Conservation (phyloP, 2,888 invertebrate genomes). For the Cheilosia variabilis region DNA sequence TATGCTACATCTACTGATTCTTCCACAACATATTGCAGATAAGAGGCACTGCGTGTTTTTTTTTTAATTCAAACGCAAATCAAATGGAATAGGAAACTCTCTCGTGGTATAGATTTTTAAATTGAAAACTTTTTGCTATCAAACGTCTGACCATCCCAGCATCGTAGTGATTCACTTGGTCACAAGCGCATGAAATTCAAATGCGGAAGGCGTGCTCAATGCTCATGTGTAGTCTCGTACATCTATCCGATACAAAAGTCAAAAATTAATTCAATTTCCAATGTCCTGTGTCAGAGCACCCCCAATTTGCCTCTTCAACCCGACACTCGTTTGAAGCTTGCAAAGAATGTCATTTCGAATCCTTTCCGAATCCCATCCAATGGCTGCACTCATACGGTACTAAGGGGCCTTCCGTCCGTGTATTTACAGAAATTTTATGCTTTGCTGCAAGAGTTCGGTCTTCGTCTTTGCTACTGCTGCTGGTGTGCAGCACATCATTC, state of each 20-base stretch:
- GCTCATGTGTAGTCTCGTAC: slow-evolving; percentile 1
- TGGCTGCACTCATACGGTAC: slow-evolving; percentile 27
- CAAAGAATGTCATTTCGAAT: slow-evolving; percentile 24
- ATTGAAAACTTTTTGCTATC: background rate
- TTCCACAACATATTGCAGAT: no score
- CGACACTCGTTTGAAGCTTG: slow-evolving; percentile 12
- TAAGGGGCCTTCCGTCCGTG: slow-evolving; percentile 9
- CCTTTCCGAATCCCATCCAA: slow-evolving; percentile 43
- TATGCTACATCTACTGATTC: no score
- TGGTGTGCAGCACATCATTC: slow-evolving; percentile 35
- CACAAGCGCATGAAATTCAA: slow-evolving; percentile 12
- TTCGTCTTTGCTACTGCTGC: slow-evolving; percentile 50
- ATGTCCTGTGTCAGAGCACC: slow-evolving; percentile 6
- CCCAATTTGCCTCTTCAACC: slow-evolving; percentile 8
- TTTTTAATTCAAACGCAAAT: background rate
- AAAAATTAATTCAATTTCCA: slow-evolving; percentile 51
- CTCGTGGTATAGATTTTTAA: no score
- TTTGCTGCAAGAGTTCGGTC: slow-evolving; percentile 53
- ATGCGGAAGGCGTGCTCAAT: background rate
- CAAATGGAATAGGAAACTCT: background rate
- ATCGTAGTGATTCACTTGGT: slow-evolving; percentile 5
- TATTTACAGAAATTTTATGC: slow-evolving; percentile 56
- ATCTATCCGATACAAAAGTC: slow-evolving; percentile 21
- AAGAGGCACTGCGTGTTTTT: no score
- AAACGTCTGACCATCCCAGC: slow-evolving; percentile 7